Base-by-base conservation (phyloP, 2,888 invertebrate species). In the Rapana venosa region DNA sequence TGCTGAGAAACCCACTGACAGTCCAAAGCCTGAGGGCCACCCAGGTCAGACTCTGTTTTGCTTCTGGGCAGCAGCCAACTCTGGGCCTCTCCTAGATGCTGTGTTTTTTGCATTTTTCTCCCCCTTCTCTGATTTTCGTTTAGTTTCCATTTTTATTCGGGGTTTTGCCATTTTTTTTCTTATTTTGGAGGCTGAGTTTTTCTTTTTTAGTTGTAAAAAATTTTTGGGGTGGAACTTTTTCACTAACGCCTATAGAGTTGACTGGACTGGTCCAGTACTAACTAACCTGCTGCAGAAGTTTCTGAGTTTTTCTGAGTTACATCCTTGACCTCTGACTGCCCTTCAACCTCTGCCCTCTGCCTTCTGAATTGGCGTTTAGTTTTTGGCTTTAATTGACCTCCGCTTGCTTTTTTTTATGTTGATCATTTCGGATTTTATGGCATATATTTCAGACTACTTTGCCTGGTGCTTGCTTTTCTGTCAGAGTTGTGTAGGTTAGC, bases 31-130 rank as follows among this genome's bases (percentile, higher is more conserved):
- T 85, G 47, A 56, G 30, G 85, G 84, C 77, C 66, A 35, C 11
- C 83, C 85, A 89, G 89, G 89, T 89, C 84, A 89, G 89, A 89
- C 20, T 85, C 89, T 66, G 79, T 66, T 88, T 32, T 26, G n/a
- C 70, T 56, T 87, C 36, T 47, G 47, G 47, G n/a, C 87, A 47
- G 87, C 74, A 47, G 87, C 74, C 87, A 74, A 74, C 74, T 87
- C 74, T 87, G n/a, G 61, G 74, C 87, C 32, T 66, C 32, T 66
- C 87, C 20, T 87, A 87, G 87, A 74, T 74, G 87, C 81, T 83
- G 81, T 26, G 36, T 83, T 83, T 81, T 81, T 83, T 74, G 32
- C 87, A 47, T 87, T 87, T 66, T 32, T 81, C 17, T 32, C 47
- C 47, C 47, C 47, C 47, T 47, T 47, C 47, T 47, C 47, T 47